A percentile compares a stretch with the other conserved stretches of the same genome.
Evolutionary conservation across 2,888 invertebrate species (phyloP).

Genomic region (Harpalus rufipes): DNA sequence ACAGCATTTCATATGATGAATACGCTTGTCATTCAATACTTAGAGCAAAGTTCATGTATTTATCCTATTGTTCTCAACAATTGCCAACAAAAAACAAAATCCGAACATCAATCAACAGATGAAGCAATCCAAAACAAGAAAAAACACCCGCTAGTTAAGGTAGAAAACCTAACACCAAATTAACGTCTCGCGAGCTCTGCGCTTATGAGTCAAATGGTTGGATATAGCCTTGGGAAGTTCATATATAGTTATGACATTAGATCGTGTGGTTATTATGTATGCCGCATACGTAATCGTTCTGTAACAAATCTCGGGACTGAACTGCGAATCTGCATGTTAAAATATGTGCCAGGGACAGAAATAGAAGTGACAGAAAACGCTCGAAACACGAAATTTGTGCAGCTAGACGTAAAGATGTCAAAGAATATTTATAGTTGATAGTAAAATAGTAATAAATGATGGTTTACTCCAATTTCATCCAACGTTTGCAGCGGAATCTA

Average conservation of each 20-base stretch:
- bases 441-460: no score
- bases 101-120: constrained; percentile 10
- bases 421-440: no score
- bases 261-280: constrained; percentile 58
- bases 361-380: constrained; percentile 34
- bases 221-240: constrained; percentile 62
- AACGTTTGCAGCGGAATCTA: no score
- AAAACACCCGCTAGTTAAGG: constrained; percentile 15
- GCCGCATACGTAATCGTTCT: constrained; percentile 58
- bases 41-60: not conserved
- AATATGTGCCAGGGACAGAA: constrained; percentile 49
- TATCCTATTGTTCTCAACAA: constrained; percentile 30
- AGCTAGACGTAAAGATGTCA: not conserved
- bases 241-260: constrained; percentile 66
- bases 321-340: constrained; percentile 43
- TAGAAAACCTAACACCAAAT: constrained; percentile 36
- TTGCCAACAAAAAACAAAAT: constrained; percentile 19
- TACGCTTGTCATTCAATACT: constrained; percentile 30
- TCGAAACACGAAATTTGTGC: constrained; percentile 24
- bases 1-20: constrained; percentile 1
- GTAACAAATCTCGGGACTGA: constrained; percentile 33
- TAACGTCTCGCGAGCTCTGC: constrained; percentile 9
- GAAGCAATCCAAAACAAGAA: constrained; percentile 16
- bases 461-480: no score
- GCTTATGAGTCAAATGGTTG: constrained; percentile 57